Evolutionary conservation across 2,113 vertebrate genomes (phyloP).

Genomic region (Oncorhynchus kisutch): DNA sequence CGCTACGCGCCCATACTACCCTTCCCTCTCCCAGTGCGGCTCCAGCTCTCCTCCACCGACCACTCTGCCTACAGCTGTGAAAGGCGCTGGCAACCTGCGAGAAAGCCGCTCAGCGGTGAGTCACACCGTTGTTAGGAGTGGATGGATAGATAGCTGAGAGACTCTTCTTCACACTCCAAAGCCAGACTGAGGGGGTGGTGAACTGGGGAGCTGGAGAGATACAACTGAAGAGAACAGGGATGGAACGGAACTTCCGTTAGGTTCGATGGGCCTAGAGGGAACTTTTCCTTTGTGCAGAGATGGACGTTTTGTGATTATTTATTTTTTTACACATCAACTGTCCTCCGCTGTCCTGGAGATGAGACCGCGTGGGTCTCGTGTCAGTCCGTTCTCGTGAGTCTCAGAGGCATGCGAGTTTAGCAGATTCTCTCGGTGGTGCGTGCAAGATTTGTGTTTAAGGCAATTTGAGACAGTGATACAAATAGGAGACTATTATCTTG

Average conservation of each 20-base stretch:
- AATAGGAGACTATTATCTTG: conserved; percentile 39
- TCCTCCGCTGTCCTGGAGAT: background rate
- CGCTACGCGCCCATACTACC: conserved; percentile 25
- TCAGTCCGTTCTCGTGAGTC: background rate
- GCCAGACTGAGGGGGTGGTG: conserved; percentile 30
- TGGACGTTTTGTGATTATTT: too few species aligned
- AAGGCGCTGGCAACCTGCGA: conserved; percentile 37
- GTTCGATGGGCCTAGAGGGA: too few species aligned
- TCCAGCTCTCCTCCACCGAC: conserved; percentile 49
- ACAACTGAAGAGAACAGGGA: background rate
- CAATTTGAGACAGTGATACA: conserved; percentile 37
- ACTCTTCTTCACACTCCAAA: conserved; percentile 46
- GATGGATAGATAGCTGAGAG: conserved; percentile 38
- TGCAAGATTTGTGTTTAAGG: conserved; percentile 29
- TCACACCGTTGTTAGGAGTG: conserved; percentile 45
- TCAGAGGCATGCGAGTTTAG: conserved; percentile 42
- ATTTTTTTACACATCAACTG: background rate
- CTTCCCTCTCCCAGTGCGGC: conserved; percentile 21
- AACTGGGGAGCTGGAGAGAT: conserved; percentile 23
- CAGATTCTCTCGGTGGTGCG: conserved; percentile 39
- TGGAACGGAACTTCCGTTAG: too few species aligned
- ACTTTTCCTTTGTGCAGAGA: too few species aligned
- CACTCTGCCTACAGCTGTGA: conserved; percentile 47
- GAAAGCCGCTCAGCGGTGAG: conserved; percentile 48
- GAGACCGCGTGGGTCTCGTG: background rate